phyloP scores from a whole-genome alignment of 1,140 invertebrate genomes.

The Ceratina calcarata region DNA sequence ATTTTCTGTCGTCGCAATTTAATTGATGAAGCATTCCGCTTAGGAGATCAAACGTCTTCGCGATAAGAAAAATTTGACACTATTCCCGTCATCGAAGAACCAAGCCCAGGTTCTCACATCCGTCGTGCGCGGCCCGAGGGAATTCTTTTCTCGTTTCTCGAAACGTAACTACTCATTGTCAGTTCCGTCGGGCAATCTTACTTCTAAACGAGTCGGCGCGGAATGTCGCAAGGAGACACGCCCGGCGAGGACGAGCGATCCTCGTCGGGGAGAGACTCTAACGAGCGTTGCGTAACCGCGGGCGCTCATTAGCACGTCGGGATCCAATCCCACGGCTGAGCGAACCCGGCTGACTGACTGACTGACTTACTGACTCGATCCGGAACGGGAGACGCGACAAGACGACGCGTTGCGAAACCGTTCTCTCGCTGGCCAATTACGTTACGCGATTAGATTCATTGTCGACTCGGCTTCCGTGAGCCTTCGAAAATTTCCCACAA shows the following conservation, averaged over 20 bases:
- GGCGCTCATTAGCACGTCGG: constrained; percentile 53
- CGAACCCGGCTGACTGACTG: constrained; percentile 61
- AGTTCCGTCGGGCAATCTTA: neutral
- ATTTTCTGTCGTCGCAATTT: neutral
- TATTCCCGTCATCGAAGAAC: too few relatives aligned
- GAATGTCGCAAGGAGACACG: constrained; percentile 40
- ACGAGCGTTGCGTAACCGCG: constrained; percentile 54
- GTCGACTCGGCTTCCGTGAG: constrained; percentile 61
- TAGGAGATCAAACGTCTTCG: too few relatives aligned
- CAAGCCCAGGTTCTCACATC: too few relatives aligned
- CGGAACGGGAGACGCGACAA: neutral
- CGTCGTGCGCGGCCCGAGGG: too few relatives aligned
- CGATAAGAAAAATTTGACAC: too few relatives aligned
- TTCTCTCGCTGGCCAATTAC: constrained; percentile 35
- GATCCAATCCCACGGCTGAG: constrained; percentile 64
- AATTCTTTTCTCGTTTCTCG: too few relatives aligned
- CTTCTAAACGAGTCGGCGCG: constrained; percentile 21
- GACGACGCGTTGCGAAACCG: constrained; percentile 59
- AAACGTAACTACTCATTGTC: neutral
- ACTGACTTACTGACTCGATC: constrained; percentile 56
- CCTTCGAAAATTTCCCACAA: constrained; percentile 58
- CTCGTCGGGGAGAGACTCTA: constrained; percentile 34
- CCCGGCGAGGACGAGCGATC: constrained; percentile 42
- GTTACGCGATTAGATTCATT: constrained; percentile 65
- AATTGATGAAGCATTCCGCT: too few relatives aligned